Evolutionary conservation across 2,888 invertebrate species (phyloP).

Genomic region (Muschampia plurimacula): DNA sequence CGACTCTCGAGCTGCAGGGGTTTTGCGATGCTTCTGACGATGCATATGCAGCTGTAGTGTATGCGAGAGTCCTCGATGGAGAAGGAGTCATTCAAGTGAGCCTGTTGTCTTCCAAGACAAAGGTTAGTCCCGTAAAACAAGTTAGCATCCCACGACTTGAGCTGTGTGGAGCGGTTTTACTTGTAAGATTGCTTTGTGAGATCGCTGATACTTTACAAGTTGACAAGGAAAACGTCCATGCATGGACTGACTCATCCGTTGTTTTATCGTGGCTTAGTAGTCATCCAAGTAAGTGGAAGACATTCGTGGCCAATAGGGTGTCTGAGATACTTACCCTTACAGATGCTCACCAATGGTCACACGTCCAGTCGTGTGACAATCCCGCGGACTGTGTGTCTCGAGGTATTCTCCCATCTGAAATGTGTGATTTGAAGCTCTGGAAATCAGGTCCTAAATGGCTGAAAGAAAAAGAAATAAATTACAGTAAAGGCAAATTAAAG

Average conservation of each 20-base stretch:
- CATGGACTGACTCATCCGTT: constrained; percentile 45
- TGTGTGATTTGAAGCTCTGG: not conserved
- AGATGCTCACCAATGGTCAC: constrained; percentile 19
- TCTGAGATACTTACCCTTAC: constrained; percentile 42
- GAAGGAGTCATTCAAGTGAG: constrained; percentile 15
- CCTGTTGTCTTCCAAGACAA: constrained; percentile 34
- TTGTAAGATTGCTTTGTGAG: constrained; percentile 34
- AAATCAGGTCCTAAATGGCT: constrained; percentile 37
- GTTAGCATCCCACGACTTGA: constrained; percentile 41
- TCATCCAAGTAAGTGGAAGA: constrained; percentile 19
- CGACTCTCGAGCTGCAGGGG: constrained; percentile 42
- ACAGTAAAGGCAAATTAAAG: not conserved
- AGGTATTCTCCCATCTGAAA: constrained; percentile 24
- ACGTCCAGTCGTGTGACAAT: constrained; percentile 36
- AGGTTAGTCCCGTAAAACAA: constrained; percentile 41
- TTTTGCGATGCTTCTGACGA: constrained; percentile 46
- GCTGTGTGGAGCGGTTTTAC: constrained; percentile 40
- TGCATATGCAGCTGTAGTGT: constrained; percentile 45
- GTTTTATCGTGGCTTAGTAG: constrained; percentile 19
- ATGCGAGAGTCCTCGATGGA: constrained; percentile 12
- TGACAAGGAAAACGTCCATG: constrained; percentile 19
- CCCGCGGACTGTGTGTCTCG: constrained; percentile 31
- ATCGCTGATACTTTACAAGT: constrained; percentile 29
- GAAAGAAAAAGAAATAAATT: constrained; percentile 18
- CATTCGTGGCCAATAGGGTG: constrained; percentile 28